Evolutionary conservation across 2,113 vertebrate genomes (phyloP).

Genomic region (Quiscalus mexicanus): DNA sequence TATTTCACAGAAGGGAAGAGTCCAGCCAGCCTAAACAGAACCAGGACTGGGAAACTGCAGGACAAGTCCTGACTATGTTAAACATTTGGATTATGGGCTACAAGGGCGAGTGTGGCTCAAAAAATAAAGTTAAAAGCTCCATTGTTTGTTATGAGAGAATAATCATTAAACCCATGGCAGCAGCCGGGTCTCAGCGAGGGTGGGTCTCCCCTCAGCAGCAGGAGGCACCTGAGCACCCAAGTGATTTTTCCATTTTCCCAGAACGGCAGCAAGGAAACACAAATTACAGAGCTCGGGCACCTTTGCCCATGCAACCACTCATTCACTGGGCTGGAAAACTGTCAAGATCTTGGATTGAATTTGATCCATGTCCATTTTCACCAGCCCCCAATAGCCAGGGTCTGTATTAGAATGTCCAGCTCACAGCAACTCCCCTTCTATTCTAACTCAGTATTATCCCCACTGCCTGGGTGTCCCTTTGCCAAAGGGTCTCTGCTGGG

Average conservation of each 20-base stretch:
- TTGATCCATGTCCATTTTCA: neutral
- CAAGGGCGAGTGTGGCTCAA: neutral
- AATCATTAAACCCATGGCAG: neutral
- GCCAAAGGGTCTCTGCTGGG: neutral
- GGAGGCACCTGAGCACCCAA: neutral
- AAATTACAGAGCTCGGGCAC: neutral
- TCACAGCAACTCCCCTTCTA: neutral
- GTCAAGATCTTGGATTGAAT: neutral
- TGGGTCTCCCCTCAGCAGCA: neutral
- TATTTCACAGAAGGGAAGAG: slow-evolving; percentile 19
- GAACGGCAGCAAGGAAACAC: neutral
- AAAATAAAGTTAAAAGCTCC: neutral
- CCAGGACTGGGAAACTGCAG: neutral
- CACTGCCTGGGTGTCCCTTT: neutral
- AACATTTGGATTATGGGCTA: neutral
- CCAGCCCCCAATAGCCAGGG: neutral
- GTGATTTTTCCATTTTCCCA: neutral
- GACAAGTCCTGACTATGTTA: neutral
- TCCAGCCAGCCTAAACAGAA: neutral
- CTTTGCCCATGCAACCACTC: neutral
- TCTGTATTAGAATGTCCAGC: neutral
- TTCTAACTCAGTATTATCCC: neutral
- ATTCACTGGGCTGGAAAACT: accelerated
- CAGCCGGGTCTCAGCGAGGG: neutral
- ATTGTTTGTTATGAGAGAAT: neutral